Evolutionary conservation across 2,888 invertebrate species (phyloP), one percentile per base, ranked within the genome.

Genomic region (Amiota mariae): DNA sequence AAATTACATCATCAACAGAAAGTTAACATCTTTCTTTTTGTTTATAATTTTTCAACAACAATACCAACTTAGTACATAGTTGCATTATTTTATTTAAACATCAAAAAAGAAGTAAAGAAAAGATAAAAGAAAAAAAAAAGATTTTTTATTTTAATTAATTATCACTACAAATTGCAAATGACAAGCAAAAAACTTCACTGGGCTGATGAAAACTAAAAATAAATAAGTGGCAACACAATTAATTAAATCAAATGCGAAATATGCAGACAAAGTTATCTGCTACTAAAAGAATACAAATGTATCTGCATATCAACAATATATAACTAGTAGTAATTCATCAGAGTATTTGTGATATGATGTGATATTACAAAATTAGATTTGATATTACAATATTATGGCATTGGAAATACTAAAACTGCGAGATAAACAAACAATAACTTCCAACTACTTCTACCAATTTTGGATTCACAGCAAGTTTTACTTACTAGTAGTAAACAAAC

Each of bases 121-220:
- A 36, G 6, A 36, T 6, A 36, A 36, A 36, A 36, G 36, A 6
- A 36, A 36, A 36, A 36, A 0, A 84, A 82, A 78, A 80, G 76
- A 75, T 76, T 78, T 78, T 83, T 82, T 80, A 82, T 83, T 84
- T 82, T 81, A 83, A 82, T 83, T 83, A 84, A 82, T 84, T 81
- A 66, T 66, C 48, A 18, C 1, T 10, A 15, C 15, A 15, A 59
- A 8, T 59, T 59, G 20, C 59, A 59, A 51, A 36, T 36, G 63
- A 15, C 46, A 48, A 15, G 46, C 15, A 48, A 15, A 15, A 66
- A 36, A 36, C 36, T 36, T 36, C 36, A 36, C 36, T 36, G 36
- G 36, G 36, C 36, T 36, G 36, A 36, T 36, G 36, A 36, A 36
- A 36, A 36, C 2, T 36, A 36, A 36, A 36, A 36, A 36, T 6